Evolutionary conservation across 53 echinoderm and acorn worm species (phyloP).

Genomic region (Echinometra lucunter): DNA sequence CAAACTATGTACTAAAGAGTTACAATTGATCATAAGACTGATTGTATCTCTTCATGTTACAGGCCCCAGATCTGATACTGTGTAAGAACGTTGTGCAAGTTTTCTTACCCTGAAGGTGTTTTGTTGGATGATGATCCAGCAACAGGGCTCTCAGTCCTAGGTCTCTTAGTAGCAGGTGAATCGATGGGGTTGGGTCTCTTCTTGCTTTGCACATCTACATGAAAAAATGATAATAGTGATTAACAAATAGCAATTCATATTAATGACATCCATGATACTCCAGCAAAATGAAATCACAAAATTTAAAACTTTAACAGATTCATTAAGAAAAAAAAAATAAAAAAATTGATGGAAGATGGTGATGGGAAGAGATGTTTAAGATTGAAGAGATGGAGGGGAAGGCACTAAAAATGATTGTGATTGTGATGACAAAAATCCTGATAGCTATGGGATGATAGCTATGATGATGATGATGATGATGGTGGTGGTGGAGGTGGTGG

Average conservation of each 20-base stretch:
- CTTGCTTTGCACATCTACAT: conserved; percentile 10
- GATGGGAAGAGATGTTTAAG: too few species aligned
- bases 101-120: conserved; percentile 81
- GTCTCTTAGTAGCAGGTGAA: conserved; percentile 74
- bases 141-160: conserved; percentile 77
- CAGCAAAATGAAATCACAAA: too few species aligned
- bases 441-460: too few species aligned
- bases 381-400: neutral
- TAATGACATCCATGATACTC: neutral
- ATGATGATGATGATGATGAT: conserved; percentile 3
- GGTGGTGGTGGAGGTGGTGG: neutral
- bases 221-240: neutral
- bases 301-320: too few species aligned
- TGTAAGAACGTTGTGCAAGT: too few species aligned
- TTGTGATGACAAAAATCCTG: neutral
- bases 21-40: too few species aligned
- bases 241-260: too few species aligned
- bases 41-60: too few species aligned
- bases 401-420: neutral
- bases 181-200: conserved; percentile 40
- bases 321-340: too few species aligned
- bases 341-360: too few species aligned
- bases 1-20: too few species aligned
- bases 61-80: too few species aligned
- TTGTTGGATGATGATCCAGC: conserved; percentile 61